phyloP scores from a whole-genome alignment of 2,113 vertebrate genomes.

The Pterocles orientalis region DNA sequence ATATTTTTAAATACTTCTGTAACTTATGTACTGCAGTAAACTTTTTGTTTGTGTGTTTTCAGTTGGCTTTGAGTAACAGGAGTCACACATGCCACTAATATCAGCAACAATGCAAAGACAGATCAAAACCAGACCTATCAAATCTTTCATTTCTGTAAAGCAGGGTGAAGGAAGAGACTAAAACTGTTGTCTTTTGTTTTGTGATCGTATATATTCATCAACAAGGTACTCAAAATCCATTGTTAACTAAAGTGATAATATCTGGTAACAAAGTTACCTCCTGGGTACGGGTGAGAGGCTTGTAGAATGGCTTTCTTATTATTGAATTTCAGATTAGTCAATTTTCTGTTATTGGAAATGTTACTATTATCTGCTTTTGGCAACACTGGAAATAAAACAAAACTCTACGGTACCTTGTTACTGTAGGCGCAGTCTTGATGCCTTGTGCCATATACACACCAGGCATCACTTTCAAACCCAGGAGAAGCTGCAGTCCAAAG shows the following conservation, averaged over 20 bases:
- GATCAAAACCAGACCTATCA: background rate
- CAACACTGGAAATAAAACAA: background rate
- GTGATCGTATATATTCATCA: background rate
- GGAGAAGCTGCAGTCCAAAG: background rate
- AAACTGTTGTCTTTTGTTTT: background rate
- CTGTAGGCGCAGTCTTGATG: background rate
- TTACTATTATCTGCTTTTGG: background rate
- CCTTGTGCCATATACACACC: background rate
- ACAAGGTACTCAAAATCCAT: background rate
- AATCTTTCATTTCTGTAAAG: background rate
- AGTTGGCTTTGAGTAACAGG: background rate
- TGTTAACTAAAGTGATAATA: background rate
- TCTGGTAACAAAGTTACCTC: background rate
- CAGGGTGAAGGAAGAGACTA: background rate
- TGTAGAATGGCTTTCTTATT: background rate
- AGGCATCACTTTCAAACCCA: background rate
- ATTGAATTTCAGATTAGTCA: background rate
- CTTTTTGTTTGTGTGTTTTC: background rate
- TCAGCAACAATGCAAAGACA: background rate
- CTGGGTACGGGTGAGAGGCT: background rate
- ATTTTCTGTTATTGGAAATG: background rate
- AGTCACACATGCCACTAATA: background rate
- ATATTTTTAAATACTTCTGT: background rate
- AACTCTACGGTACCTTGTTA: background rate
- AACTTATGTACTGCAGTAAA: background rate